These are phyloP conservation scores for Balearica regulorum DNA, from an alignment of 2,797 vertebrate species.

Conservation along the genomic window DNA sequence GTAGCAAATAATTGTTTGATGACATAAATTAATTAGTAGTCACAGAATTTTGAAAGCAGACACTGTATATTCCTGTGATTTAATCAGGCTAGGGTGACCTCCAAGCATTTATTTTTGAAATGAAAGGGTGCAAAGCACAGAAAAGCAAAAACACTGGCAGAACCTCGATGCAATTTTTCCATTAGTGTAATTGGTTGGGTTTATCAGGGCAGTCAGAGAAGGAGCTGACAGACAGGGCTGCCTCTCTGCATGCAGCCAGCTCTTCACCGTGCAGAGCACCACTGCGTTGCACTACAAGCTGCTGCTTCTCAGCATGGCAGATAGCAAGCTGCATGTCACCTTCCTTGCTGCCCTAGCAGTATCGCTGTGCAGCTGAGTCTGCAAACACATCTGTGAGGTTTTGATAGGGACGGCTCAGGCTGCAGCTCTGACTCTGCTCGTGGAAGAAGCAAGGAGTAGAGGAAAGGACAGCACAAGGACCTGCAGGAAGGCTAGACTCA, in stretches of 20 bases:
- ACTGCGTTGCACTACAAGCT: accelerated
- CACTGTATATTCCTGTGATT: conserved; percentile 29
- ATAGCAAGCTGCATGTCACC: neutral
- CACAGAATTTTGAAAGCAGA: conserved; percentile 43
- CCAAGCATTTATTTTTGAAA: conserved; percentile 18
- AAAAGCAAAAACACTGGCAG: neutral
- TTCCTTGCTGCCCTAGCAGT: neutral
- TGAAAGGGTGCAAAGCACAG: neutral
- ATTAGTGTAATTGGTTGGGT: conserved; percentile 24
- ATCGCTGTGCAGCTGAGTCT: neutral
- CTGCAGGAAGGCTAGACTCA: neutral
- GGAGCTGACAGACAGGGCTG: neutral
- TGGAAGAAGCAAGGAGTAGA: neutral
- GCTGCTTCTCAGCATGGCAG: neutral
- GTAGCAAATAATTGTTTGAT: conserved; percentile 64
- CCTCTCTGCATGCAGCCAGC: neutral
- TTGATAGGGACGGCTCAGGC: neutral
- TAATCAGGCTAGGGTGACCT: conserved; percentile 29
- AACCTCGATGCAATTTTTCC: neutral
- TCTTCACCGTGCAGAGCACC: neutral
- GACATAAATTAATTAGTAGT: conserved; percentile 61
- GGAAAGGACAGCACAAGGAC: neutral
- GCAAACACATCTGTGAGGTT: neutral
- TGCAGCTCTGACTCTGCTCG: neutral
- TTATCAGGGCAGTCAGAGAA: neutral